phyloP scores from a whole-genome alignment of 2,888 invertebrate genomes.

The Spodoptera picta region DNA sequence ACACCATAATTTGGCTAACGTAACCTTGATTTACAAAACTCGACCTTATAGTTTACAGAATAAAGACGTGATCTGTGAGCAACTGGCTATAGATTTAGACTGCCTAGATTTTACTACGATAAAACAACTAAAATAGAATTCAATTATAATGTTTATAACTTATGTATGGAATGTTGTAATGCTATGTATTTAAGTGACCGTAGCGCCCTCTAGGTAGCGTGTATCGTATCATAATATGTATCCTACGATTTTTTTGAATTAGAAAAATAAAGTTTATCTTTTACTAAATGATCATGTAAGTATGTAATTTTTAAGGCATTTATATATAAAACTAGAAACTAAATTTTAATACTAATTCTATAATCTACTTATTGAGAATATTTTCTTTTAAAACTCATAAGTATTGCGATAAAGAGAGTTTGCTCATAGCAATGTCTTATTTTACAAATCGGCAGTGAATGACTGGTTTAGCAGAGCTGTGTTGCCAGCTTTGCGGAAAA shows the following conservation, averaged over 20 bases:
- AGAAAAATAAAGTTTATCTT: no score
- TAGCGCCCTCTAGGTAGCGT: constrained; percentile 18
- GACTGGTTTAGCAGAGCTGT: constrained; percentile 77
- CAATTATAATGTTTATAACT: constrained; percentile 8
- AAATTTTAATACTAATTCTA: constrained; percentile 50
- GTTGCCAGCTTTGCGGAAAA: constrained; percentile 55
- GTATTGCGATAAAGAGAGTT: constrained; percentile 73
- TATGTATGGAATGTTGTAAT: constrained; percentile 48
- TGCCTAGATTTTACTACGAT: background rate
- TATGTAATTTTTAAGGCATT: constrained; percentile 56
- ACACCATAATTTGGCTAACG: no score
- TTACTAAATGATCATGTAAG: background rate
- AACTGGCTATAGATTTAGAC: no score
- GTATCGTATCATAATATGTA: background rate
- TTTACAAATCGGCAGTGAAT: constrained; percentile 80
- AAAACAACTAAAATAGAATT: no score
- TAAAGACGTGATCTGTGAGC: no score
- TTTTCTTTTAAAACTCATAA: constrained; percentile 66
- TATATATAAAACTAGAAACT: constrained; percentile 41
- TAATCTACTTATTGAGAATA: constrained; percentile 71
- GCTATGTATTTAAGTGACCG: constrained; percentile 3
- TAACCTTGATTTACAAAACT: no score
- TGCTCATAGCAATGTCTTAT: constrained; percentile 79
- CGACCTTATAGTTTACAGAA: no score
- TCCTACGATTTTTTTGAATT: no score